These are phyloP conservation scores for Mythimna impura DNA, from an alignment of 2,888 invertebrate species.

Conservation along the genomic window DNA sequence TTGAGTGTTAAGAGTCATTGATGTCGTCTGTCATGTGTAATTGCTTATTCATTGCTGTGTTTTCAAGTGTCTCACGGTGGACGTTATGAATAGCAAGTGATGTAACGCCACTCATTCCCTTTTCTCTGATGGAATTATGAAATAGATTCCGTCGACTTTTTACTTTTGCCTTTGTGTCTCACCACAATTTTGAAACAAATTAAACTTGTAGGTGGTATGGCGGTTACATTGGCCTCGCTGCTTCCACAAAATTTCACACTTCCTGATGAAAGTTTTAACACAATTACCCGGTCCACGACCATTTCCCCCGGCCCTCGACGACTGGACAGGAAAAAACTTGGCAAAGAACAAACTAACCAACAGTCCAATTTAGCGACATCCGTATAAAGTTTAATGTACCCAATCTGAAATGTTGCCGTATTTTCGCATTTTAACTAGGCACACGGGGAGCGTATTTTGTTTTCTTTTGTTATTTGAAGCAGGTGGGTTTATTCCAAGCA, in stretches of 20 bases:
- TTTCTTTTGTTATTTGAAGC: conserved; percentile 51
- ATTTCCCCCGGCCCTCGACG: conserved; percentile 83
- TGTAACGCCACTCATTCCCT: conserved; percentile 26
- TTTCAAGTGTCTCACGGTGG: conserved; percentile 65
- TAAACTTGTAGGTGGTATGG: conserved; percentile 81
- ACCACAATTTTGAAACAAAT: conserved; percentile 82
- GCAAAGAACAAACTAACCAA: conserved; percentile 89
- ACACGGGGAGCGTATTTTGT: conserved; percentile 64
- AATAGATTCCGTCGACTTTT: conserved; percentile 69
- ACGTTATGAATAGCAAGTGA: conserved; percentile 61
- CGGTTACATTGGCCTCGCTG: conserved; percentile 78
- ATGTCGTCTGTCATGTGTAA: conserved; percentile 68
- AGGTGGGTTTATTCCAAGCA: conserved; percentile 36
- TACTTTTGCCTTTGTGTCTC: conserved; percentile 60
- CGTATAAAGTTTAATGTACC: conserved; percentile 89
- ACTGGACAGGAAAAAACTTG: conserved; percentile 88
- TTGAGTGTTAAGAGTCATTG: conserved; percentile 74
- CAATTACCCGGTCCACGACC: conserved; percentile 87
- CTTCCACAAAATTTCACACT: conserved; percentile 87
- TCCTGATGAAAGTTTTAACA: conserved; percentile 90
- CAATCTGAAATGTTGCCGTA: conserved; percentile 85
- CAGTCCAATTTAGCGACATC: conserved; percentile 88
- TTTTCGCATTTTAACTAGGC: conserved; percentile 82
- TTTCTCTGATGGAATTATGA: conserved; percentile 53
- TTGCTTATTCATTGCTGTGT: conserved; percentile 71